Evolutionary conservation across 2,113 vertebrate species (phyloP).

Genomic region (Chaenogobius annularis): DNA sequence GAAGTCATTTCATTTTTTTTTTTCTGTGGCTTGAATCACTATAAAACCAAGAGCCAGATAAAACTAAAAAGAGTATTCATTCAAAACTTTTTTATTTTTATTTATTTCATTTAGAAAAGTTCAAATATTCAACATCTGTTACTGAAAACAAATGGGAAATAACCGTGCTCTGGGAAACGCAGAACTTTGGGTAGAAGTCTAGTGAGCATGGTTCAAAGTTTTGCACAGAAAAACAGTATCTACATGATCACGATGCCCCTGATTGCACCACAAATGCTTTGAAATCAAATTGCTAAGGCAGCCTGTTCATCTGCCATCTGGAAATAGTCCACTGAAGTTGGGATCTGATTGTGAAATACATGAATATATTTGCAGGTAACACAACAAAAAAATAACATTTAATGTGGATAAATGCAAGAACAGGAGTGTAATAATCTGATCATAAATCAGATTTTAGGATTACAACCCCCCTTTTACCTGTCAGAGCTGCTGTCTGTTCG

Average conservation of each 20-base stretch:
- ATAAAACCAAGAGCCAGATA: neutral
- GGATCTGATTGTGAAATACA: neutral
- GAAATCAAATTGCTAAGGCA: neutral
- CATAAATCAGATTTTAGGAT: neutral
- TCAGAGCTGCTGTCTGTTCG: no score
- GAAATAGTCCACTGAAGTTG: neutral
- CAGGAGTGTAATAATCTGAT: neutral
- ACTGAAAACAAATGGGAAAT: neutral
- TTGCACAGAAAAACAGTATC: neutral
- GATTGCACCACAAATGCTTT: neutral
- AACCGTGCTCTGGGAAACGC: neutral
- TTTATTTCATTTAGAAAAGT: neutral
- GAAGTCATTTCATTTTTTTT: neutral
- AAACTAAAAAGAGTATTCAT: neutral
- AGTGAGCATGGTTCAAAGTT: neutral
- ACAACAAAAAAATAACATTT: neutral
- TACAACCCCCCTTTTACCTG: no score
- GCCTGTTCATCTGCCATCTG: neutral
- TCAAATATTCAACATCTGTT: conserved; percentile 2
- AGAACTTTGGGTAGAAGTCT: neutral
- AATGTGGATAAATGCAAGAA: neutral
- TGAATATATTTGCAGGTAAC: neutral
- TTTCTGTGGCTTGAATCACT: neutral
- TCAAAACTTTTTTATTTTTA: neutral
- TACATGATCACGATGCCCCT: neutral